These are phyloP conservation scores for Scytalopus superciliaris DNA, from an alignment of 2,113 vertebrate species.

Conservation along the genomic window DNA sequence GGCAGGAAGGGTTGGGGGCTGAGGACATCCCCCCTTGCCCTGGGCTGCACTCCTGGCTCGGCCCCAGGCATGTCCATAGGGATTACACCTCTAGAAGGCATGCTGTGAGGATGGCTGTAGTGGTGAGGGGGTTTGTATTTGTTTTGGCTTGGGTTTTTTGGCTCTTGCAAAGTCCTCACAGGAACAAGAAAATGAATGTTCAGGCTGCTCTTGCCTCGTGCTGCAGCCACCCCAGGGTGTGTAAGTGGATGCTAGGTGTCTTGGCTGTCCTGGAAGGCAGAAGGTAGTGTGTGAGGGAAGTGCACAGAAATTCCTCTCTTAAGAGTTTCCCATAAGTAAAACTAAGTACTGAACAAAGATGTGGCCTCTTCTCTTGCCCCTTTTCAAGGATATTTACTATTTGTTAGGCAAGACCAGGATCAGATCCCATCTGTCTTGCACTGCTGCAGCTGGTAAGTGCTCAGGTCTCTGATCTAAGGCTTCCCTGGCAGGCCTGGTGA, in stretches of 20 bases:
- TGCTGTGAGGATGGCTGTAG: not conserved
- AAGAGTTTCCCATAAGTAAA: not conserved
- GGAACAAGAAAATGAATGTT: not conserved
- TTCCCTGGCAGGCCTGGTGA: not conserved
- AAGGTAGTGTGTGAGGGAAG: not conserved
- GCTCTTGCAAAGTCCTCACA: not conserved
- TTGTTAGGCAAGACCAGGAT: not conserved
- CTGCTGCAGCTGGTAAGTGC: not conserved
- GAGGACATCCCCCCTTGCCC: not conserved
- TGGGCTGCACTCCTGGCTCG: not conserved
- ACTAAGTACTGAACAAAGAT: not conserved
- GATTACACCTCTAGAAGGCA: not conserved
- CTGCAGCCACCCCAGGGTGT: not conserved
- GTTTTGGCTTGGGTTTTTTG: not conserved
- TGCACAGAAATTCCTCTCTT: not conserved
- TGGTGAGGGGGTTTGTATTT: rapidly evolving
- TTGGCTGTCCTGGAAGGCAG: not conserved
- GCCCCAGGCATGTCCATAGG: not conserved
- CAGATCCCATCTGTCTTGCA: not conserved
- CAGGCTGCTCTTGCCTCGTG: not conserved
- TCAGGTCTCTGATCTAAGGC: rapidly evolving
- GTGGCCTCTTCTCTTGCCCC: not conserved
- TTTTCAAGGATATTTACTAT: not conserved
- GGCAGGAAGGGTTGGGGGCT: not conserved
- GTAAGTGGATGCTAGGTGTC: not conserved